Evolutionary conservation across 2,797 vertebrate genomes (phyloP).

Genomic region (Babyrousa celebensis): DNA sequence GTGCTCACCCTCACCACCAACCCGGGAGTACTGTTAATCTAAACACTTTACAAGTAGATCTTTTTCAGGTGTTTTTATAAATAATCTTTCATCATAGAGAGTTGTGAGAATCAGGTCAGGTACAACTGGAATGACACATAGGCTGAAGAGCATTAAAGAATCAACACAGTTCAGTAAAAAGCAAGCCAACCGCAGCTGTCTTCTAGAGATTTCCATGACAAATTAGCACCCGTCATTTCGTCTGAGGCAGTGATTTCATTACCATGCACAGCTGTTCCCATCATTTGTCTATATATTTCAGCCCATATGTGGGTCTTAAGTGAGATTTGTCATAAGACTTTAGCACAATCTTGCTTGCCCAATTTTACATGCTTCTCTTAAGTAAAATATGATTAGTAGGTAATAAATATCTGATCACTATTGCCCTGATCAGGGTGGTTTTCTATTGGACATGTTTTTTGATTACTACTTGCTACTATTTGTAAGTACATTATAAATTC

Average conservation of each 20-base stretch:
- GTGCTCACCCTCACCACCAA: background rate
- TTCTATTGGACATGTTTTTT: background rate
- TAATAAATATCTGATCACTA: constrained; percentile 65
- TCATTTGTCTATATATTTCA: constrained; percentile 60
- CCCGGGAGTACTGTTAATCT: background rate
- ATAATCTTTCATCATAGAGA: constrained; percentile 28
- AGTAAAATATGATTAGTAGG: constrained; percentile 56
- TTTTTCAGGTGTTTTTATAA: constrained; percentile 68
- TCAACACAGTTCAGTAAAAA: constrained; percentile 43
- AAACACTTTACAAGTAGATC: background rate
- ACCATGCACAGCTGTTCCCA: constrained; percentile 43
- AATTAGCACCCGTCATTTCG: background rate
- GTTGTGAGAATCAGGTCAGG: constrained; percentile 59
- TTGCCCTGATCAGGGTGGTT: constrained; percentile 44
- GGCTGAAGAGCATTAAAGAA: constrained; percentile 32
- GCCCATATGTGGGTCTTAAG: constrained; percentile 4
- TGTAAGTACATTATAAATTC: constrained; percentile 1
- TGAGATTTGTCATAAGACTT: constrained; percentile 65
- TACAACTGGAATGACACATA: constrained; percentile 68
- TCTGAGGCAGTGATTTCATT: constrained; percentile 61
- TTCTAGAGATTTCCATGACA: constrained; percentile 58
- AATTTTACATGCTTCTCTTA: constrained; percentile 65
- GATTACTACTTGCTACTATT: background rate
- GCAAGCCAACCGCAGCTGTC: background rate
- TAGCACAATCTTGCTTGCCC: background rate